Conservation (phyloP, 2,113 vertebrate genomes). For the Macaca fascicularis region T2T-MFA8v1.1 NC_088375.1:219193001-219193500, state of each 20-base stretch:
- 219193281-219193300: background rate
- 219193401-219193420: too few relatives aligned
- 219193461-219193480: too few relatives aligned
- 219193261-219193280: background rate
- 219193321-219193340: background rate
- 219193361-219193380: too few relatives aligned
- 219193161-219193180: slow-evolving; percentile 23
- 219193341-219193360: background rate
- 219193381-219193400: too few relatives aligned
- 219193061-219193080: background rate
- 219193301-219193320: background rate
- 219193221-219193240: background rate
- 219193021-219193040: background rate
- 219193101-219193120: background rate
- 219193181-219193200: background rate
- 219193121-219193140: slow-evolving; percentile 14
- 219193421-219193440: too few relatives aligned
- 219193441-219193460: too few relatives aligned
- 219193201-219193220: background rate
- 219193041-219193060: background rate
- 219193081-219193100: slow-evolving; percentile 23
- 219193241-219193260: background rate
- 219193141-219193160: background rate
- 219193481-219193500: too few relatives aligned
- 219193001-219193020: slow-evolving; percentile 20